Evolutionary conservation across 2,797 vertebrate genomes (phyloP).

Genomic region (Vireo griseus): DNA sequence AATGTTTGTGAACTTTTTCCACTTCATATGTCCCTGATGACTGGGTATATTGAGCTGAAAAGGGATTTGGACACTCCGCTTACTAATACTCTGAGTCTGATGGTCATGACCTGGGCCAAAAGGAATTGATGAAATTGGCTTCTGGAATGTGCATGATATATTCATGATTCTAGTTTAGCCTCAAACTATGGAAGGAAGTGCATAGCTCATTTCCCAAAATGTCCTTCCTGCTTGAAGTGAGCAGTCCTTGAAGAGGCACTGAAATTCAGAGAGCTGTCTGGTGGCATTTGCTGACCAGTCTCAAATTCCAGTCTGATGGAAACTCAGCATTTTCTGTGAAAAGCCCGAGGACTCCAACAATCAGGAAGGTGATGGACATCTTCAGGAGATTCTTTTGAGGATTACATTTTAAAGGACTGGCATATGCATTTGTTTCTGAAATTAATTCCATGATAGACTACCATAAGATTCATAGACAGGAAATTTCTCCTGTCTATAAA

Average conservation of each 20-base stretch:
- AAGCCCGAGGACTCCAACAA: not conserved
- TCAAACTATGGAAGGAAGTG: not conserved
- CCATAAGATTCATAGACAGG: not conserved
- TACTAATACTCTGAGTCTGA: not conserved
- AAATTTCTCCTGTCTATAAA: not conserved
- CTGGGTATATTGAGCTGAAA: not conserved
- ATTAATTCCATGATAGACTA: not conserved
- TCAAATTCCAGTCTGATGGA: not conserved
- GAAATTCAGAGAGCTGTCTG: not conserved
- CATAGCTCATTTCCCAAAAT: not conserved
- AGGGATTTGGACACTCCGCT: not conserved
- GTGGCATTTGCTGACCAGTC: not conserved
- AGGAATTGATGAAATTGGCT: not conserved
- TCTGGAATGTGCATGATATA: not conserved
- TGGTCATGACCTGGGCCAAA: not conserved
- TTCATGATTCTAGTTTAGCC: not conserved
- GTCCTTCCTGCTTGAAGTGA: not conserved
- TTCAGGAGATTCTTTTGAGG: not conserved
- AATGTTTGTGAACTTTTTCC: constrained; percentile 8
- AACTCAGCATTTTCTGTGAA: not conserved
- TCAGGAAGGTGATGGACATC: not conserved
- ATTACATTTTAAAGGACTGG: not conserved
- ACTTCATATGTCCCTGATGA: not conserved
- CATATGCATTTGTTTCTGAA: not conserved
- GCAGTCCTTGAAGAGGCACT: not conserved